Evolutionary conservation across 1,140 invertebrate species (phyloP), one percentile per base, ranked within the genome.

Genomic region (Meloidogyne floridensis): DNA sequence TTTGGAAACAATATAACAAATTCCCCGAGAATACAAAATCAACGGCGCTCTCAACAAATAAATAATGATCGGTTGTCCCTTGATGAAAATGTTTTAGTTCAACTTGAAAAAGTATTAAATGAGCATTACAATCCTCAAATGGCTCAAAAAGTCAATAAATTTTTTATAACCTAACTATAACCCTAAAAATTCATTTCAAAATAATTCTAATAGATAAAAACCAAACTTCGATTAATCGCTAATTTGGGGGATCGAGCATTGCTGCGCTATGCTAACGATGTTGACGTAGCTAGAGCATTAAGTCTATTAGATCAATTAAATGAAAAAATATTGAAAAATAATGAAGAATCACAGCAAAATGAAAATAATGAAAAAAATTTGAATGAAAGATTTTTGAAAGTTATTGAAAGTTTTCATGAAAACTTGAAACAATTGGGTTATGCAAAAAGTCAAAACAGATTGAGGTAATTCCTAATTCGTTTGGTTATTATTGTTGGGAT

Each of bases 371-470:
- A 86, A 93, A 92, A 11, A 91, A 32, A 32, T 32, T 32, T 32
- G 32, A 94, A 84, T 94, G 94, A 8, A 94, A 95, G 97, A 91
- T 98, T 98, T 90, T 96, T 98, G 91, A 94, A 95, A 8, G 98
- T 98, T 91, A 91, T 98, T 70, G 92, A 95, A 69, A 95, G 95
- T 81, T 98, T 98, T 91, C 97, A 98, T 87, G 92, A 94, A 80
- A 97, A 97, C 90, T 91, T 98, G 20, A 96, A 98, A 90, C 95
- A 94, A 85, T 98, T 97, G 92, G 96, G 96, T 75, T 97, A 96
- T 88, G 96, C 96, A 11, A 95, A 97, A 91, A 96, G 96, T 5
- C 96, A 96, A 2, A 94, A 94, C 80, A 98, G 98, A 92, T 92
- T 98, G 82, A 97, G 96, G 95, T 97, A 91, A 10, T 79, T 51